Evolutionary conservation across 2,797 vertebrate species (phyloP).

Genomic region (Myripristis murdjan): DNA sequence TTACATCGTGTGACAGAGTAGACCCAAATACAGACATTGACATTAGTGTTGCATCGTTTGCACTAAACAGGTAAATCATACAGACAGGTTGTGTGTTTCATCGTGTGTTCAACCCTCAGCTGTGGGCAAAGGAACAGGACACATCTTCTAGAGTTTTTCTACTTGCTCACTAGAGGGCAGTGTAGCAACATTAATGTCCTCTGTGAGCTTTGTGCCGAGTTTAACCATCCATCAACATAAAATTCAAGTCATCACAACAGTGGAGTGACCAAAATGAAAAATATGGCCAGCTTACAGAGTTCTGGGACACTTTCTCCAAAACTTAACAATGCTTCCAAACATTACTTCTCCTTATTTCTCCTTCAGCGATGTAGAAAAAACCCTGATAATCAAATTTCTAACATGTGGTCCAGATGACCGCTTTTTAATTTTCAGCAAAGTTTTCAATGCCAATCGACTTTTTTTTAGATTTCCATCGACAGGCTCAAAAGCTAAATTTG

Average conservation of each 20-base stretch:
- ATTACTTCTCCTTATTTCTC: too few species aligned
- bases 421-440: too few species aligned
- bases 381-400: too few species aligned
- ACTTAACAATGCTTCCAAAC: too few species aligned
- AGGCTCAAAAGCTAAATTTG: too few species aligned
- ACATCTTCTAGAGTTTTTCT: constrained; percentile 12
- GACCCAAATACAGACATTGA: neutral
- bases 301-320: neutral
- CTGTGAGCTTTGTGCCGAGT: too few species aligned
- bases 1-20: neutral
- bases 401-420: too few species aligned
- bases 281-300: neutral
- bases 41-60: neutral
- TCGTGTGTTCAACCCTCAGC: neutral
- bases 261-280: neutral
- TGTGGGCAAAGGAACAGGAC: neutral
- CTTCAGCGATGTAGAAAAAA: too few species aligned
- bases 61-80: constrained; percentile 1
- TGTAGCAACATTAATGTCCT: constrained; percentile 5
- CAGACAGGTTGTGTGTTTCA: neutral
- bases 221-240: neutral
- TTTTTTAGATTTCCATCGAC: too few species aligned
- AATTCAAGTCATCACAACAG: neutral
- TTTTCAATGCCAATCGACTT: neutral
- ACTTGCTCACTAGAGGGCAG: constrained; percentile 54